phyloP scores from a whole-genome alignment of 2,113 vertebrate genomes.

The Hyperoodon ampullatus region DNA sequence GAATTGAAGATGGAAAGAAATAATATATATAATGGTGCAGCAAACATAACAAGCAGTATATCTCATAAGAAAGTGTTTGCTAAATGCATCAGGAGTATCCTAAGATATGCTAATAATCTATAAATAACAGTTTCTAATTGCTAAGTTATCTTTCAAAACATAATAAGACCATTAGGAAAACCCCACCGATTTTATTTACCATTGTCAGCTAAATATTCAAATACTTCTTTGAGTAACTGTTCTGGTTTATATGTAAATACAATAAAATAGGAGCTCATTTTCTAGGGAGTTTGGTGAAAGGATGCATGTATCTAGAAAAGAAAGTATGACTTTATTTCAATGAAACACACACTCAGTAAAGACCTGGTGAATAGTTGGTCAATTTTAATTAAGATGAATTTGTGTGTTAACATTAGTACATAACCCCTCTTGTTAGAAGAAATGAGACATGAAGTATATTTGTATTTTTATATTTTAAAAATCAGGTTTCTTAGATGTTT shows the following conservation, averaged over 20 bases:
- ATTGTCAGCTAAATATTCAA: neutral
- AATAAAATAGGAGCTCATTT: neutral
- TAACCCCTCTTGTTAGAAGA: neutral
- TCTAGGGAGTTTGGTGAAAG: neutral
- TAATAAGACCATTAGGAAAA: neutral
- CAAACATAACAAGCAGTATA: neutral
- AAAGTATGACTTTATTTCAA: neutral
- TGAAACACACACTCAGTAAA: neutral
- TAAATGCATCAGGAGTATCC: neutral
- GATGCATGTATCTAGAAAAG: neutral
- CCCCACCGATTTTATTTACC: neutral
- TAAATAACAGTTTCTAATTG: neutral
- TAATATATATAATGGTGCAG: neutral
- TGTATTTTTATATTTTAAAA: neutral
- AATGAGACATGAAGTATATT: neutral
- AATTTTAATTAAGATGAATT: constrained; percentile 42
- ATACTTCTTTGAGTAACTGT: neutral
- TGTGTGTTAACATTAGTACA: neutral
- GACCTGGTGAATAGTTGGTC: neutral
- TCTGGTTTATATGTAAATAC: neutral
- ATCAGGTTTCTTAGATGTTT: neutral
- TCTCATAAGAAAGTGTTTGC: neutral
- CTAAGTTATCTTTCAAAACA: neutral
- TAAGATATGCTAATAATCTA: neutral
- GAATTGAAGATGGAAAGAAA: neutral